Conservation (phyloP, 2,113 vertebrate genomes). For the Xenopus borealis region DNA sequence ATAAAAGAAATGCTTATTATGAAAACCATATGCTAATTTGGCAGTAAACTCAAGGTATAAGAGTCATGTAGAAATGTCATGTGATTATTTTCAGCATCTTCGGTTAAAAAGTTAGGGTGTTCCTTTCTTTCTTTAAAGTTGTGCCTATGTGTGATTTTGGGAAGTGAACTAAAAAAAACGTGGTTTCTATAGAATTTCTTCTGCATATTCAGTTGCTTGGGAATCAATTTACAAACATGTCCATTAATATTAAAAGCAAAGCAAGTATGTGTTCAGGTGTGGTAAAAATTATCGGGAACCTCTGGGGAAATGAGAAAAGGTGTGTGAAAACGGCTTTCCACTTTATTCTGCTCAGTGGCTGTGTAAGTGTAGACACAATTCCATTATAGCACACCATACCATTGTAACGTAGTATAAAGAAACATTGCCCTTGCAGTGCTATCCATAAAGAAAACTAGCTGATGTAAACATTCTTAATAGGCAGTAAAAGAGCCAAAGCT, state of each 20-base stretch:
- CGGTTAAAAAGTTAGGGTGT: not conserved
- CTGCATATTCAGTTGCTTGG: no score
- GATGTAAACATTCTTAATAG: constrained; percentile 31
- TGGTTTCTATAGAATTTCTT: no score
- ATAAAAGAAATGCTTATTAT: not conserved
- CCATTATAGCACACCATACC: not conserved
- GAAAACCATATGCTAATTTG: not conserved
- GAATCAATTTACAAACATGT: no score
- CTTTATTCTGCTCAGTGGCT: not conserved
- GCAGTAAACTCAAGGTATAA: constrained; percentile 1
- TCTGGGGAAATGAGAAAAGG: no score
- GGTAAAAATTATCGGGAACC: no score
- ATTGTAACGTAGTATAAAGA: not conserved
- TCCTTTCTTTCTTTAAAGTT: no score
- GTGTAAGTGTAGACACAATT: not conserved
- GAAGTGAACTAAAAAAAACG: no score
- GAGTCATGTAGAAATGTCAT: not conserved
- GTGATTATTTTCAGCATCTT: not conserved
- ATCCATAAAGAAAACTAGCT: constrained; percentile 14
- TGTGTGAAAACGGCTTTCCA: not conserved
- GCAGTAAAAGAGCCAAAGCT: constrained; percentile 27
- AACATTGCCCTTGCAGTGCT: constrained; percentile 4
- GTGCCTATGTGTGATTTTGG: no score
- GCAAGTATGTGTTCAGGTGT: no score
- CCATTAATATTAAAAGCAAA: no score